Evolutionary conservation across 2,797 vertebrate genomes (phyloP), one percentile per base, ranked within the genome.

Genomic region (Chaetodon trifasciatus): DNA sequence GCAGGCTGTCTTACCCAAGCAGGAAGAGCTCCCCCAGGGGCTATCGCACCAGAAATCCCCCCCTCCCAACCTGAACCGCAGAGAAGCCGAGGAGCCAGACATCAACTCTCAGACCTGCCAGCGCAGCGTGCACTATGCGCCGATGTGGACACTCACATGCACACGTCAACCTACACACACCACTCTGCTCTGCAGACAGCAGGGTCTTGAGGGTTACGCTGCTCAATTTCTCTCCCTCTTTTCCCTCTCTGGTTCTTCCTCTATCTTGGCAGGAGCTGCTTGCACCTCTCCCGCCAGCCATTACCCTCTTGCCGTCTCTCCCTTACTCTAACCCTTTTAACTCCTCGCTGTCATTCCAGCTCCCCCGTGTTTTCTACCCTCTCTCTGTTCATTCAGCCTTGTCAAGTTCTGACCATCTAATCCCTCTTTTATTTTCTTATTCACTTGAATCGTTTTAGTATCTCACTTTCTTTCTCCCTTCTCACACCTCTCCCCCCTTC

Each of bases 141-240:
- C 46, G 16, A 44, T 52, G 79, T 61, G 71, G 76, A 86, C 75
- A 80, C 80, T 75, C 72, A 76, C 44, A 57, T 19, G 19, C 72
- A 85, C 79, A 58, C 60, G 62, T 70, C 68, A 42, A 9, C 63
- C 60, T 49, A 53, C 66, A 77, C 79, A 81, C 86, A 87, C 58
- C 47, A 35, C 70, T 78, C 79, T 83, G 76, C 24, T 79, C 72
- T 32, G 81, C 85, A 91, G 90, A 93, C 93, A 92, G 84, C 70
- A 6, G 84, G 90, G 92, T 93, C 93, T 90, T 86, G 44, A 85
- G 88, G 91, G 92, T 92, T 90, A 85, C 68, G 65, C 86, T 90
- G 84, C 90, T 94, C 91, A 89, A 88, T 94, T 93, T 94, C 87
- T 90, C 83, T 82, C 64, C 76, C 67, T 89, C 73, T 85, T 77